Evolutionary conservation across 1,140 invertebrate genomes (phyloP), one percentile per base, ranked within the genome.

Genomic region (Platyura marginata): DNA sequence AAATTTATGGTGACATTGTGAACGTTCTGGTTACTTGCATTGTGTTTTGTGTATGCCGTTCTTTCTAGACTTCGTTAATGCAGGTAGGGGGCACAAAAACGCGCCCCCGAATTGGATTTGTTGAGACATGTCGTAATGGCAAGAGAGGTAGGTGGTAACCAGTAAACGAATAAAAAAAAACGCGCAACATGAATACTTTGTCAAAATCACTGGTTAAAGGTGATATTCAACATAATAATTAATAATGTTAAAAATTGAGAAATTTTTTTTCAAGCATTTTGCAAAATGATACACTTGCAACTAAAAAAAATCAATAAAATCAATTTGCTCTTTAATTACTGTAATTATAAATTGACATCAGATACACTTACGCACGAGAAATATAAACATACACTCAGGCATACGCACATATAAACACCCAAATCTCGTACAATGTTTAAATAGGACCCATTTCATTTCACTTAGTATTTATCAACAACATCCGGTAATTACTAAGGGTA

Each of bases 81-180:
- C 19, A 32, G 29, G 21, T 29, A 33, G 42, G 42, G 33, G 42
- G 46, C 47, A 57, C 53, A 57, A 57, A 54, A 54, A 51, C 54
- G 56, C 52, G 51, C 51, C 56, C 56, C 50, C 53, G 47, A 52
- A 49, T 47, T 52, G 54, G 50, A 54, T 55, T 46, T 61, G 47
- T 48, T 51, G 62, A 64, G 65, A 59, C 64, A 61, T 70, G 68
- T 67, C 66, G 67, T 70, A 67, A 70, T 70, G 68, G 68, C 68
- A 66, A 69, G 68, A 70, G 68, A 70, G 67, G 68, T 70, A 62
- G 36, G 18, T 38, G 36, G 10, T 36, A 18, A 36, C 34, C 34
- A 36, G 15, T n/a, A n/a, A 10, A 5, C 10, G 20, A 38, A 18
- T 18, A 15, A 34, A 11, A 34, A 34, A 34, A 11, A 34, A 13